Evolutionary conservation across 2,113 vertebrate species (phyloP).

Genomic region (Rhinopomastus cyanomelas): DNA sequence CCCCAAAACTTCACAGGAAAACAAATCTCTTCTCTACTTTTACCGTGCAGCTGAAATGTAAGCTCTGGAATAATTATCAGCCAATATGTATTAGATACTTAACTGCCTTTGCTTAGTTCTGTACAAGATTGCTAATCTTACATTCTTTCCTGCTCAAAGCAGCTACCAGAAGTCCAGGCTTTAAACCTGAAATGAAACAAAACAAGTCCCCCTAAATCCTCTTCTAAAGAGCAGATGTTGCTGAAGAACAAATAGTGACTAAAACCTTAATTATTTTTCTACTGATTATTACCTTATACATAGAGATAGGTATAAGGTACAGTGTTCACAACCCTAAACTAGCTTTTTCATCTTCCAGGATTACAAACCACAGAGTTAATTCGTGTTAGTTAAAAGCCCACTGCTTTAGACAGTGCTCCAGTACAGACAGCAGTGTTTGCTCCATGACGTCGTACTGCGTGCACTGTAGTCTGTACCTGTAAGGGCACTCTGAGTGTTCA

Average conservation of each 20-base stretch:
- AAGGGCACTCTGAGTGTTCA: background rate
- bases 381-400: background rate
- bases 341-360: background rate
- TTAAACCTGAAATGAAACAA: background rate
- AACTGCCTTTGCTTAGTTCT: background rate
- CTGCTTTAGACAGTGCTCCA: background rate
- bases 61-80: background rate
- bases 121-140: background rate
- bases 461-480: background rate
- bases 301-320: background rate
- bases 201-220: background rate
- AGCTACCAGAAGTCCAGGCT: background rate
- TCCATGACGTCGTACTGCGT: accelerated
- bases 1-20: background rate
- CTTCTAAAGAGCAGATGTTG: conserved; percentile 30
- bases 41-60: background rate
- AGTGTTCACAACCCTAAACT: background rate
- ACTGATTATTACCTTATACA: background rate
- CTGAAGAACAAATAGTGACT: background rate
- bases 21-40: background rate
- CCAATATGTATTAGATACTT: background rate
- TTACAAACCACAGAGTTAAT: background rate
- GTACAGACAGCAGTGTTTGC: background rate
- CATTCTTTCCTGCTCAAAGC: background rate
- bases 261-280: background rate